Base-by-base conservation (phyloP, 1,140 invertebrate genomes). In the Calliphora vicina region DNA sequence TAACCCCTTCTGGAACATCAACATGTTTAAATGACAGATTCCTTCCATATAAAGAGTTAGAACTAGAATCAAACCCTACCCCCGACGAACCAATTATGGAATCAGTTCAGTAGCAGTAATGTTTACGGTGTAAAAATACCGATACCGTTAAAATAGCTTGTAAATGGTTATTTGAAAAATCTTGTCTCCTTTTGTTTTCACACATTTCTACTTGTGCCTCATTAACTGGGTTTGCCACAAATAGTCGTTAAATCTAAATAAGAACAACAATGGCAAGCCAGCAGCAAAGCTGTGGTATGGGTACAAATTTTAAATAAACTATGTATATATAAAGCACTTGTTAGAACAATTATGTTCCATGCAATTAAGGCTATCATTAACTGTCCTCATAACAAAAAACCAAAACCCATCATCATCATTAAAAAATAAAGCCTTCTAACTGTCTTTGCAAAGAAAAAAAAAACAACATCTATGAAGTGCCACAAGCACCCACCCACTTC, bases 311-410 rank as follows among this genome's bases (percentile, higher is more conserved):
- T 25, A 67, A 67, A 67, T 67, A 67, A 67, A 67, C 9, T 67
- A 2, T n/a, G 50, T 61, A 61, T 67, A 23, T 23, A 67, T 67
- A 67, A 67, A 67, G 5, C 20, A 67, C 61, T 67, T 23, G 61
- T 67, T 67, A 78, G 1, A 13, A 45, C 74, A 78, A 43, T 78
- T 78, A 78, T 78, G 35, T 43, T 78, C 17, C n/a, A 10, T 78
- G 74, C 74, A 78, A 78, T 78, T 78, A 78, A 43, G 42, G 43
- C 74, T 45, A 78, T 78, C 42, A 43, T 78, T 78, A 78, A 23
- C 74, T 78, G 74, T 78, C 35, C 74, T 78, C 43, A 78, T 43
- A 23, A 43, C 74, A 43, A 45, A 43, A 43, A 42, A 78, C 23
- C 9, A 23, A 57, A 17, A 57, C 15, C 50, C 15, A 57, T 5